phyloP scores from a whole-genome alignment of 1,140 invertebrate genomes.

The Anoplophora glabripennis region DNA sequence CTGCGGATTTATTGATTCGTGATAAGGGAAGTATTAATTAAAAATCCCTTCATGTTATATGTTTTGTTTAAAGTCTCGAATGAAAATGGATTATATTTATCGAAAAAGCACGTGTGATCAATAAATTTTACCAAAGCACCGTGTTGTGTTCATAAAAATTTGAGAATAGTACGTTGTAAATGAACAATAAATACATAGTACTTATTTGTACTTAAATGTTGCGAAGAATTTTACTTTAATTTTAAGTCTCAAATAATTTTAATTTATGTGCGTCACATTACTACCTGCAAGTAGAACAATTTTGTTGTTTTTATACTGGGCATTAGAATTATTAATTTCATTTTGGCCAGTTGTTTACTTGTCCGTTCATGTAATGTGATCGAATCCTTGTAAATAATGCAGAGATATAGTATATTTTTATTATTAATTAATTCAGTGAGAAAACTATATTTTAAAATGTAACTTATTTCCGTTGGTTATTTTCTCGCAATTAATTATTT shows the following conservation, averaged over 20 bases:
- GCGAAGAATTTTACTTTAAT: slow-evolving; percentile 20
- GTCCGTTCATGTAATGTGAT: slow-evolving; percentile 18
- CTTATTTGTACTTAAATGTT: slow-evolving; percentile 13
- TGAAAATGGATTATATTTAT: slow-evolving; percentile 1
- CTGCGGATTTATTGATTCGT: slow-evolving; percentile 9
- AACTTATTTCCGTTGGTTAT: slow-evolving; percentile 31
- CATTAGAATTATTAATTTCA: slow-evolving; percentile 23
- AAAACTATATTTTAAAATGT: slow-evolving; percentile 15
- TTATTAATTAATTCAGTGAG: slow-evolving; percentile 29
- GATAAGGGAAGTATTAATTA: slow-evolving; percentile 33
- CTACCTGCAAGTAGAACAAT: slow-evolving; percentile 3
- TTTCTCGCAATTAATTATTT: slow-evolving; percentile 5
- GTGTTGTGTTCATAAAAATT: slow-evolving; percentile 34
- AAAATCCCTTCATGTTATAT: slow-evolving; percentile 30
- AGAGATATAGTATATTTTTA: slow-evolving; percentile 30
- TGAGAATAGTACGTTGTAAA: not conserved
- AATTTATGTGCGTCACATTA: slow-evolving; percentile 16
- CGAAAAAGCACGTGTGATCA: slow-evolving; percentile 24
- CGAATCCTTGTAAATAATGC: slow-evolving; percentile 23
- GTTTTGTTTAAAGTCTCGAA: slow-evolving; percentile 10
- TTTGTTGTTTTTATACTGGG: slow-evolving; percentile 13
- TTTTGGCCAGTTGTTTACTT: slow-evolving; percentile 4
- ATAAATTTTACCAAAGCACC: slow-evolving; percentile 34
- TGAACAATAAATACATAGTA: not conserved
- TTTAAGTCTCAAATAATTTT: slow-evolving; percentile 26